Evolutionary conservation across 2,888 invertebrate genomes (phyloP), one percentile per base, ranked within the genome.

Genomic region (Stenodera caucasica): DNA sequence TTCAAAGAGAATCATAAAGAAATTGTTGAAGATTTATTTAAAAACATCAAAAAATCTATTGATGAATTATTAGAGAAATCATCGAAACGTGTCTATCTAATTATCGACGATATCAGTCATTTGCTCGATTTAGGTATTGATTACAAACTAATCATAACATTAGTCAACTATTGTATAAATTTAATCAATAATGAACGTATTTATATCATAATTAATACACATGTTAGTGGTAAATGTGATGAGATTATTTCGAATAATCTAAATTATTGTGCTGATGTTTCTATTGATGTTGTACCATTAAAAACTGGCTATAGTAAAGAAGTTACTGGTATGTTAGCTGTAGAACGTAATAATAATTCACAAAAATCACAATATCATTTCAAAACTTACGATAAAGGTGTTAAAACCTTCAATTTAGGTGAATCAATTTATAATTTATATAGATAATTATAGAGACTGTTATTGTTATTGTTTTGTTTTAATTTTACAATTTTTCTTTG

Each of bases 101-200:
- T 92, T 52, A 80, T 91, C 58, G 92, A 92, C 76, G 91, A 91
- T 73, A 71, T 91, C 23, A 86, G 88, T 64, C 89, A 90, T 75
- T 81, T 92, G 29, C 83, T 88, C 72, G 88, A 90, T 77, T 79
- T 91, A 63, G 85, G 84, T 50, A 82, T 84, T 49, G 82, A 80
- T 68, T 70, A 86, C 0, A 81, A 75, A 66, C 81, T 85, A 68
- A 81, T 87, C 0, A 83, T 82, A 69, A 72, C 65, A 49, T 84
- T 86, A 75, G 81, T 82, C 68, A 83, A 82, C 67, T 78, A 81
- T 58, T 78, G 84, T 65, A 78, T 82, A 60, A 77, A 79, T 66
- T 72, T 82, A 60, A 73, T 79, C 15, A 78, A 76, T 53, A 67
- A 71, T 63, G 65, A 77, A 67, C 68, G 78, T 72, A 59, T 86